These are phyloP conservation scores for Ormia ochracea DNA, from an alignment of 2,888 invertebrate species.

Conservation along the genomic window DNA sequence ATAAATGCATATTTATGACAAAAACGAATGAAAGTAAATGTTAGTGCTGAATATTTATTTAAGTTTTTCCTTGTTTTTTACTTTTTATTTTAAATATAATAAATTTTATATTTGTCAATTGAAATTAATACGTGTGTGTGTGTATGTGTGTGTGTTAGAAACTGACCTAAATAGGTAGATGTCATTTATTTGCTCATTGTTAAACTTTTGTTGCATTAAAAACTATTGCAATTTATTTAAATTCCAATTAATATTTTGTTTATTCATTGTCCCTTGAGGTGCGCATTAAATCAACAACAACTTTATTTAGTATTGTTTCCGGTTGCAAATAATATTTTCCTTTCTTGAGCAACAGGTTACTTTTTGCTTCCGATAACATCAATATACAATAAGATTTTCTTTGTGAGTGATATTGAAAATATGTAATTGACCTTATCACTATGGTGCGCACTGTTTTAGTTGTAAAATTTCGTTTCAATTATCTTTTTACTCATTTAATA, in stretches of 20 bases:
- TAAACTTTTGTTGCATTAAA: slow-evolving; percentile 4
- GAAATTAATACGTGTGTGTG: slow-evolving; percentile 38
- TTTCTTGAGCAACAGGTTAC: background rate
- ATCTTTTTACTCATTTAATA: slow-evolving; percentile 27
- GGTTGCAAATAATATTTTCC: background rate
- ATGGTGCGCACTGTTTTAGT: background rate
- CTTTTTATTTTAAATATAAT: background rate
- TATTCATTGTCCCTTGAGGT: background rate
- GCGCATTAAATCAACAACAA: background rate
- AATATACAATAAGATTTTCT: background rate
- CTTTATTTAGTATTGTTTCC: slow-evolving; percentile 56
- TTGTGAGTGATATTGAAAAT: background rate
- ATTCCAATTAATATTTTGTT: slow-evolving; percentile 54
- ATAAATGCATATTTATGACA: background rate
- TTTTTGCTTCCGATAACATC: too few relatives aligned
- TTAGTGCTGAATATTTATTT: background rate
- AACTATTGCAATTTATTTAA: slow-evolving; percentile 58
- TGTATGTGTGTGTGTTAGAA: slow-evolving; percentile 16
- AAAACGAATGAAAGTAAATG: slow-evolving; percentile 28
- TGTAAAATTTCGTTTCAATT: slow-evolving; percentile 15
- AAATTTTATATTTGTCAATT: slow-evolving; percentile 32
- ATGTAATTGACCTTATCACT: background rate
- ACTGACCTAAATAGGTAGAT: slow-evolving; percentile 50
- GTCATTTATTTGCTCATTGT: slow-evolving; percentile 3
- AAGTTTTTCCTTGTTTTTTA: background rate